Base-by-base conservation (phyloP, 2,797 vertebrate species). In the Eulemur coronatus region DNA sequence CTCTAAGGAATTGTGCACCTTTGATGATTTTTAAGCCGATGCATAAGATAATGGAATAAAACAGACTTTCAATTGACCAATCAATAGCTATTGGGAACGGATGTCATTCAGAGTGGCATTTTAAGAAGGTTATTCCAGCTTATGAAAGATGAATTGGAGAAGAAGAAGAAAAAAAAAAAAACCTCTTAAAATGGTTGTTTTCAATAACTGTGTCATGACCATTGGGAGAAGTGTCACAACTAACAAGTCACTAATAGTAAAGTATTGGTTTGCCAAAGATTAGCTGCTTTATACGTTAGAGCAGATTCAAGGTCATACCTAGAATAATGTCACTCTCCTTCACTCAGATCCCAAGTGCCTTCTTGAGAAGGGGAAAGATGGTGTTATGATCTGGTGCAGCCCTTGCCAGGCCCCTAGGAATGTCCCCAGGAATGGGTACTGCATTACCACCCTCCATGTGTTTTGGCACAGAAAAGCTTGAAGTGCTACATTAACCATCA, bases 31-130 rank as follows among this genome's bases (percentile, higher is more conserved):
- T 94, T 94, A 90, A 95, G 85, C 91, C 15, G 6, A 88, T 95
- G 78, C 75, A 6, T 96, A 94, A 90, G 95, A 93, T 93, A 95
- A 96, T 97, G 96, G 97, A 97, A 96, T 96, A 94, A 93, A 96
- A 94, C 70, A 93, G 93, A 85, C 84, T 93, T 97, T 96, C 92
- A 96, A 72, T 92, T 82, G 94, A 46, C 81, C 57, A 67, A 84
- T 97, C 97, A 93, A 92, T 96, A 97, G 59, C 95, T 96, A 90
- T 97, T 84, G 96, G 96, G 93, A 92, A 96, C 92, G 91, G 91
- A 79, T 97, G 91, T 88, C 84, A 81, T 91, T 94, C 89, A 76
- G 55, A 93, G 63, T 76, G 78, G 80, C 84, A 88, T 91, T 93
- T 94, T 85, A 80, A 94, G 95, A 96, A 94, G 93, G 76, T 95